Percentiles rank a stretch among this genome's conserved stretches.
Conservation (phyloP, 2,113 vertebrate genomes). For the Oreochromis tanganicae region DNA sequence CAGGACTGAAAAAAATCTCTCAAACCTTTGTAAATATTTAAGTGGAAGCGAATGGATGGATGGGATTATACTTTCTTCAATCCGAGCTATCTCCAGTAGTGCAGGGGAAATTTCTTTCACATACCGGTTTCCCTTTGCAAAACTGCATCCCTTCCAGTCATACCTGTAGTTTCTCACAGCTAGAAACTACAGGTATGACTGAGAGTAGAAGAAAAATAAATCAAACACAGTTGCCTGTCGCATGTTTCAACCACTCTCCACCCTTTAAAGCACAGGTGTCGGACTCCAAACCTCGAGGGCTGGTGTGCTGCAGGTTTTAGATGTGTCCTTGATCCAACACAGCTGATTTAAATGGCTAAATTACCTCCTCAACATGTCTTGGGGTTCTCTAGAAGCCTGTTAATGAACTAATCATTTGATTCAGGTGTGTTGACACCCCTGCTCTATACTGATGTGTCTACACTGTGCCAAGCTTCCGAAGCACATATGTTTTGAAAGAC, state of each 20-base stretch:
- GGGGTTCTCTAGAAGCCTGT: no score
- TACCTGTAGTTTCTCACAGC: conserved; percentile 53
- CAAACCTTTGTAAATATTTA: not conserved
- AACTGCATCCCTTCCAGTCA: conserved; percentile 12
- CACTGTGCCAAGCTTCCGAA: no score
- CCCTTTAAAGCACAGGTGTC: not conserved
- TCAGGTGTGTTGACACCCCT: no score
- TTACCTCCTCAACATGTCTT: no score
- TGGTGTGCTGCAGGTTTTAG: no score
- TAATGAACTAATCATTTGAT: no score
- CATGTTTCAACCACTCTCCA: not conserved
- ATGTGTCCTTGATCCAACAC: no score
- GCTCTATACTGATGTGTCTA: no score
- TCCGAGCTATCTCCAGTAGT: not conserved
- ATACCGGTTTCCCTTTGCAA: conserved; percentile 38
- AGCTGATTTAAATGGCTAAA: no score
- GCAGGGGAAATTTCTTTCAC: conserved; percentile 33
- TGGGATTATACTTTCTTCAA: not conserved
- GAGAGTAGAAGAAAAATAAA: not conserved
- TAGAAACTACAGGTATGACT: no score
- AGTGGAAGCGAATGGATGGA: not conserved
- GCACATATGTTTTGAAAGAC: no score
- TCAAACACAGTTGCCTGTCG: not conserved
- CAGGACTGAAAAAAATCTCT: accelerated
- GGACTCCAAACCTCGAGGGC: no score